A percentile compares a stretch with the other conserved stretches of the same genome.
Evolutionary conservation across 2,113 vertebrate species (phyloP).

Genomic region (Sinocyclocheilus grahami): DNA sequence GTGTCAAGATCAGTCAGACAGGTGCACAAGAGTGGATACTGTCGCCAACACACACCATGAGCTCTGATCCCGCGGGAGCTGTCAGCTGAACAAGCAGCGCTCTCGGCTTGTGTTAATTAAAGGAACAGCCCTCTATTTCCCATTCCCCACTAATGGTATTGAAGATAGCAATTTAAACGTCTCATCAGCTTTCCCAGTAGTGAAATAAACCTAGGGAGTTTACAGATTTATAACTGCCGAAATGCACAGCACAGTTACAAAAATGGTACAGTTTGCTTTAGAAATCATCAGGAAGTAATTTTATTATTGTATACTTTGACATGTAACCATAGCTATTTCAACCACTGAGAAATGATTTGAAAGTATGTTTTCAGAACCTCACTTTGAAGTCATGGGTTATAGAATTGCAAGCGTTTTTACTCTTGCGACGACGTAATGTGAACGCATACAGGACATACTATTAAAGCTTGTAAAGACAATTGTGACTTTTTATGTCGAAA

Average conservation of each 20-base stretch:
- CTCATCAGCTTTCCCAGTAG: not conserved
- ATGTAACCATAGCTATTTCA: not conserved
- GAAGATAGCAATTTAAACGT: constrained; percentile 5
- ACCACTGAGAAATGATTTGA: not conserved
- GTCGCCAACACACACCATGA: constrained; percentile 15
- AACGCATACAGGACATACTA: too few species aligned
- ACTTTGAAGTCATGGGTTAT: not conserved
- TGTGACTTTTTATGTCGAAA: too few species aligned
- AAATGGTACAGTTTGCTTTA: not conserved
- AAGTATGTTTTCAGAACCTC: not conserved
- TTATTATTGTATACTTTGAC: not conserved
- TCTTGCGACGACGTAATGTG: too few species aligned
- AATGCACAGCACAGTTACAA: not conserved
- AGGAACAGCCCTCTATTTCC: not conserved
- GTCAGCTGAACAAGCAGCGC: not conserved
- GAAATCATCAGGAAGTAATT: not conserved
- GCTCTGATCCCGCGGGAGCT: not conserved
- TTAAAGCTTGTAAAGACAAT: too few species aligned
- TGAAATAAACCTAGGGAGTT: too few species aligned
- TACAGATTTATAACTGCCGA: not conserved
- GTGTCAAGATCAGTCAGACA: not conserved
- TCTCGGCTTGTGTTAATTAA: not conserved
- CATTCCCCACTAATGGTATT: constrained; percentile 25
- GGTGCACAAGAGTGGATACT: constrained; percentile 9
- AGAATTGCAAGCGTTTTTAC: too few species aligned